These are phyloP conservation scores for Peromyscus aztecus DNA, from an alignment of 2,797 vertebrate species.

Conservation along the genomic window DNA sequence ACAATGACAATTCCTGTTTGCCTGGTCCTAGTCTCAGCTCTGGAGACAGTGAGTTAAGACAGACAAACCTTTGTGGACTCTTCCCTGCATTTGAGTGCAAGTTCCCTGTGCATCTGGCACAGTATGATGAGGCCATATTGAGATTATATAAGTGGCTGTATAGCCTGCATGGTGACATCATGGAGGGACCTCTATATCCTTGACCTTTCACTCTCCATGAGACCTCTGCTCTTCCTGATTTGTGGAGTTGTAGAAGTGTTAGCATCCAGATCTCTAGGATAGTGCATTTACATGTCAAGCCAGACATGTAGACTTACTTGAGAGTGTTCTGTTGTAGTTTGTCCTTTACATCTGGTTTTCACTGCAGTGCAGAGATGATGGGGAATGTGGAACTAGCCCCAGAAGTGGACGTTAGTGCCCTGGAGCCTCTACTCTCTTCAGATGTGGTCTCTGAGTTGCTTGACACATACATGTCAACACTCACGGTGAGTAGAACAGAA, in stretches of 20 bases:
- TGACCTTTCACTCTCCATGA: not conserved
- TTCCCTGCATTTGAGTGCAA: not conserved
- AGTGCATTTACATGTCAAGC: not conserved
- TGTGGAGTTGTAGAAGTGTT: not conserved
- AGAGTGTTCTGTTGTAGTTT: not conserved
- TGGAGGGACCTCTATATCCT: not conserved
- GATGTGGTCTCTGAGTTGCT: conserved; percentile 94
- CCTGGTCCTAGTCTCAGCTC: not conserved
- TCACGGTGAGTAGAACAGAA: conserved; percentile 91
- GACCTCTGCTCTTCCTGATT: not conserved
- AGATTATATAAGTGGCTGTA: rapidly evolving
- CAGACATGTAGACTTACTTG: too few relatives aligned
- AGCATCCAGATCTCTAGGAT: not conserved
- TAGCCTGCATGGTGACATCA: not conserved
- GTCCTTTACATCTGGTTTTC: not conserved
- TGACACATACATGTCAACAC: conserved; percentile 95
- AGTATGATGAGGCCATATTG: not conserved
- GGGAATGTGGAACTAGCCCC: conserved; percentile 93
- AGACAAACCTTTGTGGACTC: not conserved
- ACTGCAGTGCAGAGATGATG: conserved; percentile 96
- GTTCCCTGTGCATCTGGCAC: not conserved
- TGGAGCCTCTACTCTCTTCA: conserved; percentile 93
- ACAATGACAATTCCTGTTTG: not conserved
- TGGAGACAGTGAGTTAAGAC: not conserved
- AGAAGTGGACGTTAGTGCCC: conserved; percentile 93